Base-by-base conservation (phyloP, 2,888 invertebrate genomes). In the Taphrorychus bicolor region DNA sequence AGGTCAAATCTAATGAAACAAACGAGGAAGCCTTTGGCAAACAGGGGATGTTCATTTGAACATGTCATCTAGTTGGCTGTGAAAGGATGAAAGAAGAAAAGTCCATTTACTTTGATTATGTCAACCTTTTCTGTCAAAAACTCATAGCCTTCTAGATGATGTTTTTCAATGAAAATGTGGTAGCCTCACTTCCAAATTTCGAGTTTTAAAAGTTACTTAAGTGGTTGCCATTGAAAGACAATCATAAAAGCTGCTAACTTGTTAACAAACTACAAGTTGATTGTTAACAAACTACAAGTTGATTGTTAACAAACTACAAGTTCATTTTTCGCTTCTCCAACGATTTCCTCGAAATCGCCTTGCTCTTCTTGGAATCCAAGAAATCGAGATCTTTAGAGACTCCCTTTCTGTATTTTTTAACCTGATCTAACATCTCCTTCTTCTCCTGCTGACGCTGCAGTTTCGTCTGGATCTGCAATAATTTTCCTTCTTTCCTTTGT, bases 211-310 rank as follows among this genome's bases (percentile, higher is more conserved):
- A n/a, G n/a, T n/a, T n/a, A n/a, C n/a, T n/a, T n/a, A n/a, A n/a
- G n/a, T n/a, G n/a, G n/a, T n/a, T n/a, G n/a, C n/a, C n/a, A n/a
- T n/a, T n/a, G n/a, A n/a, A n/a, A n/a, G n/a, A n/a, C n/a, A 76
- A 89, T 85, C 77, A 89, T 88, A 24, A 87, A 87, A 0, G 90
- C 84, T 72, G 95, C 96, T 0, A 92, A 89, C 73, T 88, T 90
- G 0, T 94, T 95, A 78, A 98, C 98, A 49, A 87, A 83, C 81
- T 98, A 98, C 0, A 87, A 86, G 0, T 96, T 92, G 77, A 92
- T 91, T 84, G 98, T 98, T 80, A 95, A 95, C 0, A 98, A 98
- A 32, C 98, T 98, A 83, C 93, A 97, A 0, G 98, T 98, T 83
- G 91, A 98, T 80, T 93, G 96, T 64, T 90, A 86, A 79, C 96